Evolutionary conservation across 2,888 invertebrate species (phyloP).

Genomic region (Caenorhabditis sinica): DNA sequence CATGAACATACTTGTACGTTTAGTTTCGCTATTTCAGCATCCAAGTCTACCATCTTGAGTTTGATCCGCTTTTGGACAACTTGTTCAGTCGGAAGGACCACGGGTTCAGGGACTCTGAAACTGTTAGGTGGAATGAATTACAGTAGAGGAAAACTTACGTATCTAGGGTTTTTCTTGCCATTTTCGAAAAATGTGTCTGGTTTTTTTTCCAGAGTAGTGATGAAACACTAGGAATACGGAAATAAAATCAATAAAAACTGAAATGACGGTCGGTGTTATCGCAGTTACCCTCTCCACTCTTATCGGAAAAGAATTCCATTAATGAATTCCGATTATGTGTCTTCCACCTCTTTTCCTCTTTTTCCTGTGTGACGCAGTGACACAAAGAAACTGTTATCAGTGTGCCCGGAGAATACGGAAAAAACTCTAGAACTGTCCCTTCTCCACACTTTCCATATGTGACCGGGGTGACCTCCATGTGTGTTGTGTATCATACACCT

Average conservation of each 20-base stretch:
- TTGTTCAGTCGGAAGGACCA: constrained; percentile 51
- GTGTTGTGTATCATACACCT: constrained; percentile 31
- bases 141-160: constrained; percentile 23
- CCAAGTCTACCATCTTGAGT: constrained; percentile 69
- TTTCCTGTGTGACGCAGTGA: constrained; percentile 43
- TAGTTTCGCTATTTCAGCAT: constrained; percentile 66
- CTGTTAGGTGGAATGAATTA: background rate
- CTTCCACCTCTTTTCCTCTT: constrained; percentile 14
- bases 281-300: constrained; percentile 12
- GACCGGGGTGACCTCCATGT: constrained; percentile 37
- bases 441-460: constrained; percentile 16
- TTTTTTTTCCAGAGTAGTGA: background rate
- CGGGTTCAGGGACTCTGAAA: constrained; percentile 56
- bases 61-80: constrained; percentile 58
- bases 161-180: constrained; percentile 60
- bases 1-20: constrained; percentile 65
- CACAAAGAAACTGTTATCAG: constrained; percentile 43
- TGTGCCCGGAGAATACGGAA: constrained; percentile 17
- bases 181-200: constrained; percentile 7
- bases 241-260: constrained; percentile 9
- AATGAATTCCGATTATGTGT: constrained; percentile 49
- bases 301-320: constrained; percentile 59
- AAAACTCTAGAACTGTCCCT: constrained; percentile 31
- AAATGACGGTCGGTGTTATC: constrained; percentile 40
- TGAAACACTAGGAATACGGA: constrained; percentile 39